Percentiles rank a stretch among this genome's conserved stretches.
Conservation (phyloP, 1,140 invertebrate genomes). For the Leptinotarsa texana region DNA sequence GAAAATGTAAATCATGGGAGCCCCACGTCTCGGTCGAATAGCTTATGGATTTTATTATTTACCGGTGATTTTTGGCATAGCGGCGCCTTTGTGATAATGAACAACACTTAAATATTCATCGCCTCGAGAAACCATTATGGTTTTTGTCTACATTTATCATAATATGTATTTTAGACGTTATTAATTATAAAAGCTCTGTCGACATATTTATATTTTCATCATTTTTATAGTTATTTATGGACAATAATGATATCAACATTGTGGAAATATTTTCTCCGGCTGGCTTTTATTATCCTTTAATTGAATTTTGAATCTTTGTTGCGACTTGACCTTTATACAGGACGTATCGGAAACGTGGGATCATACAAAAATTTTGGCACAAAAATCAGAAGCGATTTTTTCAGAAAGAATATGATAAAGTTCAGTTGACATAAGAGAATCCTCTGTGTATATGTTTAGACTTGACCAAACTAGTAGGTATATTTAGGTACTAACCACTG, state of each 20-base stretch:
- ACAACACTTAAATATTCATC: slow-evolving; percentile 43
- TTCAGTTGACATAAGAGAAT: too few relatives aligned
- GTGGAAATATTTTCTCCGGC: slow-evolving; percentile 11
- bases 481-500: too few relatives aligned
- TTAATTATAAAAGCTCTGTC: slow-evolving; percentile 34
- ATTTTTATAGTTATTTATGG: slow-evolving; percentile 28
- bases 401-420: too few relatives aligned
- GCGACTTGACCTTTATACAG: neutral
- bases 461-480: too few relatives aligned
- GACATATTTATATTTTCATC: slow-evolving; percentile 30
- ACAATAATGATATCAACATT: slow-evolving; percentile 30
- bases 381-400: too few relatives aligned
- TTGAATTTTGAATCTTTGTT: slow-evolving; percentile 19
- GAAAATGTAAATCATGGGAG: slow-evolving; percentile 46
- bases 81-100: slow-evolving; percentile 40
- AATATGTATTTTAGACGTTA: slow-evolving; percentile 37
- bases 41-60: slow-evolving; percentile 41
- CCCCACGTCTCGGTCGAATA: slow-evolving; percentile 35
- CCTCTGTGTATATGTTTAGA: too few relatives aligned
- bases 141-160: slow-evolving; percentile 37
- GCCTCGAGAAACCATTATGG: slow-evolving; percentile 36
- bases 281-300: slow-evolving; percentile 26
- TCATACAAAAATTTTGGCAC: too few relatives aligned
- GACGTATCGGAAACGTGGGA: neutral
- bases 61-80: slow-evolving; percentile 41